Conservation (phyloP, 2,797 vertebrate genomes). For the Pipistrellus kuhlii region DNA sequence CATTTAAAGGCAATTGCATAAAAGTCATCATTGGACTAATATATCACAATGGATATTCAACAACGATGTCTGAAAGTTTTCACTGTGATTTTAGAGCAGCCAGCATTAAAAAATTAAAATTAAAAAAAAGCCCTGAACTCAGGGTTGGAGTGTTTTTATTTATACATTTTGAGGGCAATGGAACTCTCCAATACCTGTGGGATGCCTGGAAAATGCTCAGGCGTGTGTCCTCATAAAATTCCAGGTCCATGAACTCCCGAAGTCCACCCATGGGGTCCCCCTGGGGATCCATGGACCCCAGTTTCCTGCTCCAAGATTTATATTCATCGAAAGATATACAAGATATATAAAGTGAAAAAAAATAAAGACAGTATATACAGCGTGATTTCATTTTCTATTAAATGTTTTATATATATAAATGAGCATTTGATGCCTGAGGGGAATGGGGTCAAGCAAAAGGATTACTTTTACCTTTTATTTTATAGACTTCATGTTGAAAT, state of each 20-base stretch:
- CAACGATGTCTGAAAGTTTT: constrained; percentile 9
- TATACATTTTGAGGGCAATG: neutral
- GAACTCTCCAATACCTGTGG: constrained; percentile 12
- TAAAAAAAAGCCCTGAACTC: neutral
- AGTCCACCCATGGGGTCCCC: constrained; percentile 9
- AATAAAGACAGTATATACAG: neutral
- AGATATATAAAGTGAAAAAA: constrained; percentile 54
- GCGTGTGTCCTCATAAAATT: constrained; percentile 57
- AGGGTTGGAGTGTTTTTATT: neutral
- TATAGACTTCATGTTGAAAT: neutral
- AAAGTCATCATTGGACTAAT: constrained; percentile 64
- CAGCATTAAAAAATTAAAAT: neutral
- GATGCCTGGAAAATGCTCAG: constrained; percentile 39
- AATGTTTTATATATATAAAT: constrained; percentile 9
- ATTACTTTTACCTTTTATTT: constrained; percentile 21
- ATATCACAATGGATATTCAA: constrained; percentile 54
- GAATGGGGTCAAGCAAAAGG: neutral
- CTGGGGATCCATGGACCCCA: constrained; percentile 17
- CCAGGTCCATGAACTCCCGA: constrained; percentile 61
- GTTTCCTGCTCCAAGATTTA: constrained; percentile 76
- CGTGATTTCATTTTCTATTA: constrained; percentile 12
- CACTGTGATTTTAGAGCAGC: constrained; percentile 17
- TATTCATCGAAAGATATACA: constrained; percentile 58
- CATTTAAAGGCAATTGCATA: constrained; percentile 68
- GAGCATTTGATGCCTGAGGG: neutral